phyloP scores from a whole-genome alignment of 2,113 vertebrate genomes.

The Plestiodon gilberti region DNA sequence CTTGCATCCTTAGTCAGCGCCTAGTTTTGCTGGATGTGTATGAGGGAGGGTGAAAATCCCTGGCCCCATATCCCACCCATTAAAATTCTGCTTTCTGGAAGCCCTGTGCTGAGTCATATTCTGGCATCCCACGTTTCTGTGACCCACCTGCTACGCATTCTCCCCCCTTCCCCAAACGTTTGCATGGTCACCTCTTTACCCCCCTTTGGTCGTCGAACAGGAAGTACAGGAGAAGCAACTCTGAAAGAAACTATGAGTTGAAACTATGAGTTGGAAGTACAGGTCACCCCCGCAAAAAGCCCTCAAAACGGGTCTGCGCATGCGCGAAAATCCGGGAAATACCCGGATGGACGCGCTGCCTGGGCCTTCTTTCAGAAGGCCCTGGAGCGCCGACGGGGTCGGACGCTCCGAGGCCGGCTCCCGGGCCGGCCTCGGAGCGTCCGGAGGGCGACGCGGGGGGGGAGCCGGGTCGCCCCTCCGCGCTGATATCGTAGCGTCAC shows the following conservation, averaged over 20 bases:
- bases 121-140: neutral
- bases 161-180: neutral
- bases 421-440: no score
- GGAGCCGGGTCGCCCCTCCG: no score
- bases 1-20: slow-evolving; percentile 8
- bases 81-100: neutral
- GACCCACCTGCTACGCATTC: neutral
- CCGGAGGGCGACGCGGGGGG: no score
- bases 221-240: neutral
- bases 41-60: neutral
- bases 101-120: neutral
- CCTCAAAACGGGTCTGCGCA: no score
- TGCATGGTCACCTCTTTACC: neutral
- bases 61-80: neutral
- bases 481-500: no score
- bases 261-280: no score
- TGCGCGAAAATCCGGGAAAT: no score
- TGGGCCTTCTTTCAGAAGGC: no score
- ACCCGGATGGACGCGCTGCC: no score
- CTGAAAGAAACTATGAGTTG: neutral
- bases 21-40: neutral
- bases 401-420: no score
- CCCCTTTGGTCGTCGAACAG: neutral
- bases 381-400: no score
- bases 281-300: no score